Percentiles rank a stretch among this genome's conserved stretches.
Conservation (phyloP, 1,140 invertebrate species). For the Brachionus asplanchnoidis region DNA sequence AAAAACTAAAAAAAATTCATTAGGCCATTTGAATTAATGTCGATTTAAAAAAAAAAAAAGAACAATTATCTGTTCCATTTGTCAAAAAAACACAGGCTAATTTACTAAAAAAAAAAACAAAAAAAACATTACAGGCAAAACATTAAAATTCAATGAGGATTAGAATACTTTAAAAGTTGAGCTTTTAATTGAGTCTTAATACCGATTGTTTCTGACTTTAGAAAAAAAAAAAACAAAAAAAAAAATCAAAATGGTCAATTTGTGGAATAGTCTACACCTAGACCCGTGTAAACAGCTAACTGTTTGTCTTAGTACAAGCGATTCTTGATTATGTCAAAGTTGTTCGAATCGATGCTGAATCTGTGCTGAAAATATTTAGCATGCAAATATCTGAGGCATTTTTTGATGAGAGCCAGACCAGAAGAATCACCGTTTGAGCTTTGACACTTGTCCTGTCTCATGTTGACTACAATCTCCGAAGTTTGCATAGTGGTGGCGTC, state of each 20-base stretch:
- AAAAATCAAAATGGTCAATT: neutral
- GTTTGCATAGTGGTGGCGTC: neutral
- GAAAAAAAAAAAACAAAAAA: neutral
- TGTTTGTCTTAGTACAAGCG: constrained; percentile 12
- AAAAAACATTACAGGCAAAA: neutral
- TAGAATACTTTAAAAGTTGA: constrained; percentile 4
- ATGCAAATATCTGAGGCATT: constrained; percentile 7
- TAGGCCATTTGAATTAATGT: constrained; percentile 11
- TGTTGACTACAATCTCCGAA: neutral
- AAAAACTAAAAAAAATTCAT: constrained; percentile 2
- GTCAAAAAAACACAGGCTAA: constrained; percentile 14
- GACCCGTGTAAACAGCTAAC: neutral
- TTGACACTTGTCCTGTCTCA: neutral
- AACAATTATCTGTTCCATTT: neutral
- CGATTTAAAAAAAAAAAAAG: neutral
- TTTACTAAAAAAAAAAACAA: constrained; percentile 6
- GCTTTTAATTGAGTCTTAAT: constrained; percentile 2
- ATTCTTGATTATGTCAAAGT: neutral
- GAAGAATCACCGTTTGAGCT: neutral
- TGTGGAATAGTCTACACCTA: neutral
- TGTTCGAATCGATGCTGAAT: neutral
- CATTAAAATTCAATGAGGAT: neutral
- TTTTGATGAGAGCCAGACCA: neutral
- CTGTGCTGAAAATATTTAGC: neutral
- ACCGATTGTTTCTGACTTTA: neutral